Conservation (phyloP, 1,140 invertebrate genomes). For the honey bee (Apis mellifera) region DNA sequence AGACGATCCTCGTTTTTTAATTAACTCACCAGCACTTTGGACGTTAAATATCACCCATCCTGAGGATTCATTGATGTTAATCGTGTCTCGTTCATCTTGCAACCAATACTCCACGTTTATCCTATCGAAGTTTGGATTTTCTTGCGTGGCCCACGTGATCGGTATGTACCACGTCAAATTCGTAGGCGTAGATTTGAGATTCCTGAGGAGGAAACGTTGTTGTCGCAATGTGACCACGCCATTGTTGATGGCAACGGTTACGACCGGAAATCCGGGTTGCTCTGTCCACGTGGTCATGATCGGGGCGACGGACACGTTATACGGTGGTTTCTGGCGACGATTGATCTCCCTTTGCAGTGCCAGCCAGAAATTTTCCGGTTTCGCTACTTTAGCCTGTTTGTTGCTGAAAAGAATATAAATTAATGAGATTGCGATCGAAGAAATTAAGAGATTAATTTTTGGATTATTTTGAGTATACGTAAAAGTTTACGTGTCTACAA, state of each 20-base stretch:
- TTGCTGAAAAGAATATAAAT: slow-evolving; percentile 4
- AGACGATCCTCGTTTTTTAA: too few relatives aligned
- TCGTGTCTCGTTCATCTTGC: slow-evolving; percentile 55
- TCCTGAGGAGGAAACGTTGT: slow-evolving; percentile 82
- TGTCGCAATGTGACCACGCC: slow-evolving; percentile 76
- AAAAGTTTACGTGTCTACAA: neutral
- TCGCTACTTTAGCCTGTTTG: slow-evolving; percentile 70
- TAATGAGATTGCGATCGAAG: neutral
- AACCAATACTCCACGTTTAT: slow-evolving; percentile 81
- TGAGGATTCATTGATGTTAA: slow-evolving; percentile 63
- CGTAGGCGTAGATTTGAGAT: slow-evolving; percentile 59
- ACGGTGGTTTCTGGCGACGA: slow-evolving; percentile 51
- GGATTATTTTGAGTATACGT: neutral
- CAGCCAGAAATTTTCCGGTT: slow-evolving; percentile 84
- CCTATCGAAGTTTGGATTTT: slow-evolving; percentile 80
- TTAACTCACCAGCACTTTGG: slow-evolving; percentile 84
- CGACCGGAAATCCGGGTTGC: slow-evolving; percentile 88
- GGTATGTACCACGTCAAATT: slow-evolving; percentile 83
- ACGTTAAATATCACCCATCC: slow-evolving; percentile 88
- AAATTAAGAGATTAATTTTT: neutral
- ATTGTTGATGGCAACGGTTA: slow-evolving; percentile 82
- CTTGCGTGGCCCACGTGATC: slow-evolving; percentile 82
- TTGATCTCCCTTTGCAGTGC: slow-evolving; percentile 82
- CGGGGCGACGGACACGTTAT: slow-evolving; percentile 71
- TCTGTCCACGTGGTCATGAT: slow-evolving; percentile 88